Conservation (phyloP, 2,113 vertebrate genomes). For the Neolamprologus kungweensis region DNA sequence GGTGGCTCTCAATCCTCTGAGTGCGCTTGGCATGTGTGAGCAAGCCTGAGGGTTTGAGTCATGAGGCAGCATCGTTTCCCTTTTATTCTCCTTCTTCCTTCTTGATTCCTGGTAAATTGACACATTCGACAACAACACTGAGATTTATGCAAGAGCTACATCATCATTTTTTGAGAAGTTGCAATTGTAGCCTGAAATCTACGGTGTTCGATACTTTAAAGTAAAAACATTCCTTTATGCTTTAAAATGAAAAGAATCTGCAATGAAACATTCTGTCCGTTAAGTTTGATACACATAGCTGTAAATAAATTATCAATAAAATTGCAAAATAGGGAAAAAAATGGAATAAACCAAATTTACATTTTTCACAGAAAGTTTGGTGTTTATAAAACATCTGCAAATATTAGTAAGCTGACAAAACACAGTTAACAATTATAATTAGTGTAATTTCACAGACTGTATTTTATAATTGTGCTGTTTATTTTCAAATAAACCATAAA, state of each 20-base stretch:
- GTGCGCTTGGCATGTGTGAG: neutral
- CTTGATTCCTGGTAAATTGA: neutral
- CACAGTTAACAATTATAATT: neutral
- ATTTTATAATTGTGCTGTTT: neutral
- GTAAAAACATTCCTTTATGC: neutral
- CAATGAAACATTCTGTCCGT: rapidly evolving
- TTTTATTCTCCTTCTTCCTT: rapidly evolving
- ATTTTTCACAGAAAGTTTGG: neutral
- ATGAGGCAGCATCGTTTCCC: neutral
- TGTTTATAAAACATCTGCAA: neutral
- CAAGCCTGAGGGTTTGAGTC: neutral
- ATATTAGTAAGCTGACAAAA: neutral
- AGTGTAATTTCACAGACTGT: neutral
- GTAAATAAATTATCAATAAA: neutral
- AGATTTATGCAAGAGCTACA: neutral
- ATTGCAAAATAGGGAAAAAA: rapidly evolving
- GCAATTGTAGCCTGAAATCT: neutral
- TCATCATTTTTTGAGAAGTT: neutral
- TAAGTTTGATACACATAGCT: neutral
- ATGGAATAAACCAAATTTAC: rapidly evolving
- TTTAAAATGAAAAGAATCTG: neutral
- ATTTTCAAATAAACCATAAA: neutral
- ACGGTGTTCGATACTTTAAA: neutral
- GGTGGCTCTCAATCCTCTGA: slow-evolving; percentile 40
- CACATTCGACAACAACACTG: neutral